A percentile compares a stretch with the other conserved stretches of the same genome.
These are phyloP conservation scores for Naja naja DNA, from an alignment of 2,113 vertebrate species.

Conservation along the genomic window DNA sequence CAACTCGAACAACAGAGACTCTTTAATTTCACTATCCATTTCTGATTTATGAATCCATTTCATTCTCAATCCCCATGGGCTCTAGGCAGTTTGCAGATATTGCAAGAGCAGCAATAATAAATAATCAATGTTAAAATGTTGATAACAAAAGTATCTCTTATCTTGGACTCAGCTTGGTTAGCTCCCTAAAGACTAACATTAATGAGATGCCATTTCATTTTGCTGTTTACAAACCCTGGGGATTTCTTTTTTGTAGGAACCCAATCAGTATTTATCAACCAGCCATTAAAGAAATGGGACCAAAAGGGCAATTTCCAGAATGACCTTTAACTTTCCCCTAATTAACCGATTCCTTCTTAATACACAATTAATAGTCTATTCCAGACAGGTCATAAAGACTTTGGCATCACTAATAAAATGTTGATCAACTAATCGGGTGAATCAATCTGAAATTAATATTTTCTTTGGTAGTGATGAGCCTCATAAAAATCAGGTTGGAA, in stretches of 20 bases:
- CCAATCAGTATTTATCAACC: neutral
- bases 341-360: slow-evolving; percentile 51
- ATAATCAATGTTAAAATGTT: neutral
- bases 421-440: slow-evolving; percentile 66
- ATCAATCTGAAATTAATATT: slow-evolving; percentile 66
- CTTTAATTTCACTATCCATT: neutral
- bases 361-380: slow-evolving; percentile 64
- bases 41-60: neutral
- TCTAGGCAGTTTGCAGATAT: neutral
- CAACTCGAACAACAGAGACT: neutral
- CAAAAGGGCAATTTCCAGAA: slow-evolving; percentile 60
- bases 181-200: neutral
- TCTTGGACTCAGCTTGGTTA: neutral
- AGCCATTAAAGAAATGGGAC: slow-evolving; percentile 23
- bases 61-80: neutral
- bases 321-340: slow-evolving; percentile 62
- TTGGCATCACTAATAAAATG: slow-evolving; percentile 65
- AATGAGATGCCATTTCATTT: neutral
- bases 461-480: slow-evolving; percentile 56
- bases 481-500: slow-evolving; percentile 58
- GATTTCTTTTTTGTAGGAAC: neutral
- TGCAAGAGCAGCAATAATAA: neutral
- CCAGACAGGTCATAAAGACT: slow-evolving; percentile 60
- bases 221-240: neutral
- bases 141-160: neutral